Evolutionary conservation across 2,113 vertebrate genomes (phyloP), one percentile per base, ranked within the genome.

Genomic region (Arothron firmamentum): DNA sequence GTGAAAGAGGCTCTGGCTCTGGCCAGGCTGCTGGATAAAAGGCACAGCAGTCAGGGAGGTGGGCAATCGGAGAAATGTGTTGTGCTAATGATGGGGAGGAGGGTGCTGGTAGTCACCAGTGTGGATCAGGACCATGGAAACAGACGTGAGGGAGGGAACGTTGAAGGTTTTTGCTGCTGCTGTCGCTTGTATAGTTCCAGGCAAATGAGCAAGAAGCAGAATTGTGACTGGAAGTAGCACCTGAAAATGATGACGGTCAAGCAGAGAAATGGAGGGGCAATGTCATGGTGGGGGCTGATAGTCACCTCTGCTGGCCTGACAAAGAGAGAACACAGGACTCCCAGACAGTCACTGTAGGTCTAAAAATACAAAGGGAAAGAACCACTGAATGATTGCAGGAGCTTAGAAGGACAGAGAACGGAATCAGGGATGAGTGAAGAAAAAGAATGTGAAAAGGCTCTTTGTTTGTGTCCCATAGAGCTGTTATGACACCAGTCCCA

Each of bases 51-150:
- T 77, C 77, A 11, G 66, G 77, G 79, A 80, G 79, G 84, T 78
- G 68, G 70, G 64, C 67, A 59, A 61, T 73, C 20, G 3, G 19
- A 59, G 61, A 62, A 41, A 31, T 83, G 80, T 80, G 70, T 74
- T 75, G 54, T 43, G 73, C 70, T 86, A 76, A 84, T 86, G 86
- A 87, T 84, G 74, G 70, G 60, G 62, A 83, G 85, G 84, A 81
- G 84, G 82, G 66, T 77, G 79, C 77, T 86, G 84, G 85, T 84
- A 81, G 86, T 83, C 84, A 84, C 67, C 54, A 54, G 58, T n/a
- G 15, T 85, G 84, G 80, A 84, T 53, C 59, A 31, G 65, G 69
- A 80, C 81, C 82, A 86, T 59, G n/a, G 72, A 85, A 84, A 83
- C 87, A 87, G 87, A 87, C 85, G 87, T 84, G 82, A 74, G 53